A percentile compares a stretch with the other conserved stretches of the same genome.
Conservation (phyloP, 2,888 invertebrate genomes). For the Pseudeuparius sepicola region DNA sequence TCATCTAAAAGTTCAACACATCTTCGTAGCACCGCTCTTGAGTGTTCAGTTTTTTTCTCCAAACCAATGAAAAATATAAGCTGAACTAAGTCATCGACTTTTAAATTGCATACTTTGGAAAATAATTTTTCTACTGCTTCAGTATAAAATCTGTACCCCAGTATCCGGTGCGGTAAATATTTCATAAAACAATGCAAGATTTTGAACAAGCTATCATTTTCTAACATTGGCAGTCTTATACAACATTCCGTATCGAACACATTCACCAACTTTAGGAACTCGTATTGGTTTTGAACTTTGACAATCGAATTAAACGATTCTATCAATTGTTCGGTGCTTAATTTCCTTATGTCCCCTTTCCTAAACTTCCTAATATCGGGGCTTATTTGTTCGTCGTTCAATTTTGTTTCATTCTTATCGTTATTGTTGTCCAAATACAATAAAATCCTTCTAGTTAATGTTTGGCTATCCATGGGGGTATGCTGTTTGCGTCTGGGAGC, state of each 20-base stretch:
- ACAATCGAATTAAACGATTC: no score
- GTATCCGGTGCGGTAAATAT: conserved; percentile 31
- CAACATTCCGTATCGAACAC: conserved; percentile 33
- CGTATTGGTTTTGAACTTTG: conserved; percentile 18
- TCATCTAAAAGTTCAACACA: conserved; percentile 29
- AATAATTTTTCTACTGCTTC: conserved; percentile 28
- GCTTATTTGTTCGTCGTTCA: conserved; percentile 8
- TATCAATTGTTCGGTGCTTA: no score
- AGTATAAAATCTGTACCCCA: conserved; percentile 30
- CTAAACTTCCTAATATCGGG: neutral
- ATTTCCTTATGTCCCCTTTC: neutral
- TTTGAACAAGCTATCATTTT: conserved; percentile 27
- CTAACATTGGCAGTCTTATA: conserved; percentile 25
- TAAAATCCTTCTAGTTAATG: conserved; percentile 28
- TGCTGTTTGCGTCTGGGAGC: no score
- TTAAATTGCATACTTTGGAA: conserved; percentile 23
- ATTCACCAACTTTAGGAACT: conserved; percentile 26
- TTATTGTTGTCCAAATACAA: conserved; percentile 23
- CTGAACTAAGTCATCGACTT: conserved; percentile 33
- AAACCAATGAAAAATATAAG: conserved; percentile 37
- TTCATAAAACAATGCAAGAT: conserved; percentile 31
- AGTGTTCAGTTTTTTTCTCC: conserved; percentile 31
- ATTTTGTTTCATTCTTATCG: conserved; percentile 5
- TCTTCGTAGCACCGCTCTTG: conserved; percentile 28
- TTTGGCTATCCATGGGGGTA: conserved; percentile 20